These are phyloP conservation scores for Drosophila stalkeri DNA, from an alignment of 2,888 invertebrate genomes.

Conservation along the genomic window DNA sequence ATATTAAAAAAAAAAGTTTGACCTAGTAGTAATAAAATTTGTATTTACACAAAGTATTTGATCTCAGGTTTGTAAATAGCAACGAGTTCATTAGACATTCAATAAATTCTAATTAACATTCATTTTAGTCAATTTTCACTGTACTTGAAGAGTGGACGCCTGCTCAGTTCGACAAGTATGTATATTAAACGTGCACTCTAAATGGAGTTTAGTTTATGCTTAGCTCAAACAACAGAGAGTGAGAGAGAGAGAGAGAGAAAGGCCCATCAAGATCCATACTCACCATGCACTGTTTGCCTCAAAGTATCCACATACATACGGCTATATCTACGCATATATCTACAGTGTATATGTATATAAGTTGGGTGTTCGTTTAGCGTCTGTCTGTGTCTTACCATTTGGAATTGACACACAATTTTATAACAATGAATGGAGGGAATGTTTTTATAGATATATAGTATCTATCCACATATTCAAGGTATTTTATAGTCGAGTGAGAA, in stretches of 20 bases:
- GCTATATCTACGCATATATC: background rate
- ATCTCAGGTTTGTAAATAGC: background rate
- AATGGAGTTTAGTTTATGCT: constrained; percentile 24
- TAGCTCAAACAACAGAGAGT: constrained; percentile 14
- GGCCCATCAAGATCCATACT: constrained; percentile 23
- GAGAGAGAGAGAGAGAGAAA: background rate
- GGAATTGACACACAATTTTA: constrained; percentile 19
- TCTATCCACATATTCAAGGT: background rate
- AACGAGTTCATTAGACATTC: background rate
- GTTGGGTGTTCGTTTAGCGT: background rate
- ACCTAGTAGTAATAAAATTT: background rate
- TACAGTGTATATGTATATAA: background rate
- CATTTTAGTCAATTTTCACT: background rate
- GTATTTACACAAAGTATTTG: background rate
- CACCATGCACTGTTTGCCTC: constrained; percentile 35
- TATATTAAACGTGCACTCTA: constrained; percentile 23
- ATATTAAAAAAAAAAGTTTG: no score
- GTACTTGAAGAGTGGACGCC: constrained; percentile 13
- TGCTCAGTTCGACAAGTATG: constrained; percentile 13
- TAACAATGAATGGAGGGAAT: constrained; percentile 19
- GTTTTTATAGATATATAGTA: background rate
- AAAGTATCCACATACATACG: background rate
- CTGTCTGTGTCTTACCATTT: background rate
- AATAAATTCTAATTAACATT: background rate
- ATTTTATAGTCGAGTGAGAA: constrained; percentile 3